Evolutionary conservation across 2,797 vertebrate genomes (phyloP).

Genomic region (Gymnoscopelus microlampas): DNA sequence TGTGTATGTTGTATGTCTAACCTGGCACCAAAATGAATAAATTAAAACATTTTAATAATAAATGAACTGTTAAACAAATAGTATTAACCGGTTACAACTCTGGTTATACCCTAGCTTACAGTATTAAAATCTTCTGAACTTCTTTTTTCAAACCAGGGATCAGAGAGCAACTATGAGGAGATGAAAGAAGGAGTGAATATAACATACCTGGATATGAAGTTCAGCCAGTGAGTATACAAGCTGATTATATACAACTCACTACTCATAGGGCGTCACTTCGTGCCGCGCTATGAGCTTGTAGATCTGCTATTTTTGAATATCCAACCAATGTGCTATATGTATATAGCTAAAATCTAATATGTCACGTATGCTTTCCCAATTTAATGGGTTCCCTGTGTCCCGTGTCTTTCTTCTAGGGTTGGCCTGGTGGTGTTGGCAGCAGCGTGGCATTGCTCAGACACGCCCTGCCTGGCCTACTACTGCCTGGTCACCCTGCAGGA

Average conservation of each 20-base stretch:
- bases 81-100: no score
- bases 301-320: no score
- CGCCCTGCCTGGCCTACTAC: conserved; percentile 90
- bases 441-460: conserved; percentile 90
- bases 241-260: no score
- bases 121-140: not conserved
- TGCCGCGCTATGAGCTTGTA: not conserved
- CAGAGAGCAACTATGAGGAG: conserved; percentile 92
- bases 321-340: no score
- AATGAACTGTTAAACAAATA: no score
- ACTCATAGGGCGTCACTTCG: not conserved
- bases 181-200: conserved; percentile 91
- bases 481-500: conserved; percentile 90
- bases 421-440: conserved; percentile 92
- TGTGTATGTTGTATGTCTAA: no score
- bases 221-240: conserved; percentile 85
- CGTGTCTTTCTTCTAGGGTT: conserved; percentile 71
- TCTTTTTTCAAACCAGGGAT: conserved; percentile 80
- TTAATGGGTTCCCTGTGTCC: not conserved
- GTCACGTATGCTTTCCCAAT: not conserved
- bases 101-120: no score
- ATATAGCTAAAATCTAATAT: no score
- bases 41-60: no score
- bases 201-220: conserved; percentile 90
- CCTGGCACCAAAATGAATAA: no score